Evolutionary conservation across 2,888 invertebrate species (phyloP), one percentile per base, ranked within the genome.

Genomic region (Gandaritis pyraliata): DNA sequence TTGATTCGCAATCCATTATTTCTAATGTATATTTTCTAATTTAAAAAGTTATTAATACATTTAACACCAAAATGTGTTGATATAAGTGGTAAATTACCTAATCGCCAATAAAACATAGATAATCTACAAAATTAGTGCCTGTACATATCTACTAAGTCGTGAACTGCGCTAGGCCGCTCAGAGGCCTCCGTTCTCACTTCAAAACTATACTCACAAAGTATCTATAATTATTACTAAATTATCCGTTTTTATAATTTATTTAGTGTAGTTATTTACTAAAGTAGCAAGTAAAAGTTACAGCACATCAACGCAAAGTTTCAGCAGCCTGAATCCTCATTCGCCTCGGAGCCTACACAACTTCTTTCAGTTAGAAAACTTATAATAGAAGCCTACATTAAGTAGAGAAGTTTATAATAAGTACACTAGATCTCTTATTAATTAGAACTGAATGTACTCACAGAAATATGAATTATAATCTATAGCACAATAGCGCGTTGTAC

Each of bases 401-500:
- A 48, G 2, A 39, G 11, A 8, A 53, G 50, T 49, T 6, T 15
- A 49, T 13, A 56, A 58, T 6, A 49, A 30, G 23, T 46, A 47
- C 8, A 61, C 58, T 12, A 63, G 57, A 60, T 60, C 48, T 16
- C 46, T 61, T 47, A 33, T 58, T 66, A 56, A 65, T 59, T 65
- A 58, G 46, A 53, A 52, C 41, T 23, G 11, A 60, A 38, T 18
- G 45, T 56, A 61, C 51, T 64, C 13, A 58, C 58, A 61, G 51
- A 54, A 50, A 52, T 58, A 58, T 64, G 58, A 49, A 62, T 8
- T 53, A 64, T 60, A 65, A 71, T 65, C 50, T 63, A 58, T 68
- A 73, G 71, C 58, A 87, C 80, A 86, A 84, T 76, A 80, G 75
- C 70, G 72, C 87, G 82, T 88, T 90, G 88, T 90, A 74, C 72